A percentile compares a stretch with the other conserved stretches of the same genome.
phyloP scores from a whole-genome alignment of 2,888 invertebrate genomes.

The Nesidiocoris tenuis region DNA sequence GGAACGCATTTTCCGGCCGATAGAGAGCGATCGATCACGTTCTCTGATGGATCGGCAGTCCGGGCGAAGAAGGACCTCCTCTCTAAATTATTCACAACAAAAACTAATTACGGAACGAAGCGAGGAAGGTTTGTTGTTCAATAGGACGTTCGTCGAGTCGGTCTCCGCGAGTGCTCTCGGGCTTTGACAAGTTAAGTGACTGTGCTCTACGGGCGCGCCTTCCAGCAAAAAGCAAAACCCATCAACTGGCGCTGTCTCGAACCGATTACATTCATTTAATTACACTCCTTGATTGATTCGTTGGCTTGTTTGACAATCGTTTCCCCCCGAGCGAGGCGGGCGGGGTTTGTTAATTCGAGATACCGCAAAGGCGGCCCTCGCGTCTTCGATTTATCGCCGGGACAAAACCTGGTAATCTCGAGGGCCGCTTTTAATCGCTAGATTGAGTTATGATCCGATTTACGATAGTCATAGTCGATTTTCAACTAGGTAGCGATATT shows the following conservation, averaged over 20 bases:
- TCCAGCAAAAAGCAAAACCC: constrained; percentile 37
- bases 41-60: constrained; percentile 1
- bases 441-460: too few relatives aligned
- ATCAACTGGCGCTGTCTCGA: constrained; percentile 24
- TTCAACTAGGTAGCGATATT: too few relatives aligned
- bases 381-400: neutral
- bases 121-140: neutral
- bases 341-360: neutral
- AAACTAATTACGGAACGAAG: constrained; percentile 31
- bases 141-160: constrained; percentile 4
- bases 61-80: neutral
- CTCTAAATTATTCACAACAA: constrained; percentile 42
- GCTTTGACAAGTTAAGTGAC: constrained; percentile 42
- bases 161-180: neutral
- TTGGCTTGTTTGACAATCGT: constrained; percentile 28
- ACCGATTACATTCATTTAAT: constrained; percentile 42
- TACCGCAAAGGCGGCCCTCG: neutral
- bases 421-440: too few relatives aligned
- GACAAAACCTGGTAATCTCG: too few relatives aligned
- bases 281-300: constrained; percentile 40
- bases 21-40: constrained; percentile 33
- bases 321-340: neutral
- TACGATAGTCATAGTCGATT: too few relatives aligned
- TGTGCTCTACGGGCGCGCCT: neutral
- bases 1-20: constrained; percentile 23